Conservation (phyloP, 2,113 vertebrate genomes). For the Antechinus flavipes region DNA sequence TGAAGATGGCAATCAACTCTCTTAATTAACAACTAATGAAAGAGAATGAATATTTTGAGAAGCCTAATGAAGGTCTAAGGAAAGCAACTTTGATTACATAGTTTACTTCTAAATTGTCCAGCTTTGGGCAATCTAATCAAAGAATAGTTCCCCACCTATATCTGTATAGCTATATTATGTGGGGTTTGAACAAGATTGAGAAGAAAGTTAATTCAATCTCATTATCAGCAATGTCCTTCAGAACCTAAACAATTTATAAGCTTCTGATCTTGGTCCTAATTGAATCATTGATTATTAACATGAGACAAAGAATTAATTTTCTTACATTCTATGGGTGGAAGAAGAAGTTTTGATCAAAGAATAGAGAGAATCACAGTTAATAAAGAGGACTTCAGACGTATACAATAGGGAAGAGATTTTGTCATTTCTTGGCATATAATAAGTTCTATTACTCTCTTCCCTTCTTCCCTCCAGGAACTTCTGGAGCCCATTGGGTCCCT, state of each 20-base stretch:
- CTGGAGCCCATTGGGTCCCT: background rate
- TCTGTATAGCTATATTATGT: background rate
- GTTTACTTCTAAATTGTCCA: background rate
- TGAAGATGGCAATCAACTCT: background rate
- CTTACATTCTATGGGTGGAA: background rate
- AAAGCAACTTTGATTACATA: background rate
- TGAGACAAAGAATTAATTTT: background rate
- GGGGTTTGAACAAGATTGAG: background rate
- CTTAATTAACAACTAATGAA: background rate
- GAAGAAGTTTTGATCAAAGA: background rate
- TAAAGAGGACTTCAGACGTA: background rate
- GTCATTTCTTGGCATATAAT: background rate
- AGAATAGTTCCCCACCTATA: background rate
- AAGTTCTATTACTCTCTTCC: background rate
- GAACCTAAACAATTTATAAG: background rate
- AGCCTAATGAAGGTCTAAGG: background rate
- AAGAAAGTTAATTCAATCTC: background rate
- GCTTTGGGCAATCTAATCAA: background rate
- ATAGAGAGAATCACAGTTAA: background rate
- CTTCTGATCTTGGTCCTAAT: background rate
- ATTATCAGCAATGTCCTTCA: background rate
- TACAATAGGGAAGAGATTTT: background rate
- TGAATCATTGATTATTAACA: background rate
- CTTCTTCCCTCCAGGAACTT: background rate
- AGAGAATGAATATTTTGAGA: background rate